These are phyloP conservation scores for Phlogophora meticulosa DNA, from an alignment of 2,888 invertebrate genomes.

Conservation along the genomic window DNA sequence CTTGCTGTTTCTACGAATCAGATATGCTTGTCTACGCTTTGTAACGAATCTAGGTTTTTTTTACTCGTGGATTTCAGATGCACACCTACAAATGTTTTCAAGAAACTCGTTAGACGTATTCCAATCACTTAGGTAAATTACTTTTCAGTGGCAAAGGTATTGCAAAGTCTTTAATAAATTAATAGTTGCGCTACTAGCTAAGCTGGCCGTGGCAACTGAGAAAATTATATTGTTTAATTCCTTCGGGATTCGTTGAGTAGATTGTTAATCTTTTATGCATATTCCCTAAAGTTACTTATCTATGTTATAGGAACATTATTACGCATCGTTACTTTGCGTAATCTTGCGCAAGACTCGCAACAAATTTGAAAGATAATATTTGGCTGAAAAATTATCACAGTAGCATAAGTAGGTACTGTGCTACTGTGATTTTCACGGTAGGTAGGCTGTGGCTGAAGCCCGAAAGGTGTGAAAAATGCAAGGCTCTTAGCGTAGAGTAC, in stretches of 20 bases:
- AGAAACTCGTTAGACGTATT: neutral
- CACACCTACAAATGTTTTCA: neutral
- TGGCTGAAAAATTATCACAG: neutral
- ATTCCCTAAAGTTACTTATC: neutral
- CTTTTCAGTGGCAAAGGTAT: constrained; percentile 10
- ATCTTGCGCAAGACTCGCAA: neutral
- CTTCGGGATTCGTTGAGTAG: neutral
- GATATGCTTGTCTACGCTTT: neutral
- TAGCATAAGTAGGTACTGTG: too few species aligned
- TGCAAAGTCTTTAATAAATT: constrained; percentile 17
- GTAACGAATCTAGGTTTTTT: neutral
- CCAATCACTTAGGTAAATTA: constrained; percentile 13
- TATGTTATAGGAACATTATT: neutral
- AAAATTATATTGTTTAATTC: constrained; percentile 15
- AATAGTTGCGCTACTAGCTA: neutral
- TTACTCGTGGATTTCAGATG: neutral
- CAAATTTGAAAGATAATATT: neutral
- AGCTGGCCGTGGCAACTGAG: constrained; percentile 1
- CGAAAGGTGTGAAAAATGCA: constrained; percentile 18
- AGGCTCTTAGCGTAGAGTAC: constrained; percentile 43
- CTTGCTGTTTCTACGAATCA: constrained; percentile 3
- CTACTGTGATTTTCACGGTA: too few species aligned
- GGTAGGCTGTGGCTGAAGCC: neutral
- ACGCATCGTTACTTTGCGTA: neutral
- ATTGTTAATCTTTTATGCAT: neutral